Conservation (phyloP, 2,888 invertebrate genomes). For the Allophyes oxyacanthae region DNA sequence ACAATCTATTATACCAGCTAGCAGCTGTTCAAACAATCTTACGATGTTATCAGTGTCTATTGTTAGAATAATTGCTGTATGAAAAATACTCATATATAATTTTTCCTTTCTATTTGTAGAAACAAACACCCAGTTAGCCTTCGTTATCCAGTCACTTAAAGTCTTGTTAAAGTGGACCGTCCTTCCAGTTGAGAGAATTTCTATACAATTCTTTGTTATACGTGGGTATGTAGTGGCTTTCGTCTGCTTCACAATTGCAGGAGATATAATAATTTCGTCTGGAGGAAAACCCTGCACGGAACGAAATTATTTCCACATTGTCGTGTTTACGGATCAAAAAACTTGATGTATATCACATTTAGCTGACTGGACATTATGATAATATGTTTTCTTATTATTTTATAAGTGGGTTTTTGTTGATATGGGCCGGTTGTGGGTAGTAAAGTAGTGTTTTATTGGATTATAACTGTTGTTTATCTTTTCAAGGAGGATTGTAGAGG, state of each 20-base stretch:
- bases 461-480: constrained; percentile 3
- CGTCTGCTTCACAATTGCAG: constrained; percentile 51
- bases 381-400: constrained; percentile 29
- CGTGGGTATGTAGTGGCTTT: constrained; percentile 47
- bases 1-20: constrained; percentile 26
- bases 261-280: constrained; percentile 48
- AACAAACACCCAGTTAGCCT: constrained; percentile 52
- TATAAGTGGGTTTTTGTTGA: constrained; percentile 12
- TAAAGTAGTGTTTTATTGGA: too few species aligned
- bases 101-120: constrained; percentile 39
- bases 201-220: constrained; percentile 56
- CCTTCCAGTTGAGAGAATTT: constrained; percentile 50
- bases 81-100: constrained; percentile 9
- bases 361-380: constrained; percentile 32
- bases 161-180: constrained; percentile 56
- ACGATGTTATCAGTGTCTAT: constrained; percentile 18
- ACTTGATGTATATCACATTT: constrained; percentile 34
- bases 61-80: constrained; percentile 19
- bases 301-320: constrained; percentile 46
- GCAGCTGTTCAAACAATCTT: constrained; percentile 2
- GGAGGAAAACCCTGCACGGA: constrained; percentile 37
- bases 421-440: constrained; percentile 13
- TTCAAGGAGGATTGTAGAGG: constrained; percentile 9
- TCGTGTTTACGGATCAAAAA: constrained; percentile 43
- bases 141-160: constrained; percentile 57